These are phyloP conservation scores for Lycaena phlaeas DNA, from an alignment of 2,888 invertebrate genomes.

Conservation along the genomic window DNA sequence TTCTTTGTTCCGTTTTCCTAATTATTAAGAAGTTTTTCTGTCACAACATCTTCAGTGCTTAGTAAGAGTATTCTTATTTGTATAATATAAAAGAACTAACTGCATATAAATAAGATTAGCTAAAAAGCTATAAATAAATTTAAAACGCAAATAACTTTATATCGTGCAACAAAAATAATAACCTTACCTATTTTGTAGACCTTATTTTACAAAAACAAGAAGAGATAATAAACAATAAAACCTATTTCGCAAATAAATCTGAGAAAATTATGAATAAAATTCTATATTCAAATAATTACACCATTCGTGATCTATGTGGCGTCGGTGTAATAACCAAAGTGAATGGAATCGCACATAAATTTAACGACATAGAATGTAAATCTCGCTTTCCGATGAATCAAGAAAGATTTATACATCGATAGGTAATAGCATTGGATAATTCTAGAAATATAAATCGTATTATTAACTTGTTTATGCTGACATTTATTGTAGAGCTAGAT, in stretches of 20 bases:
- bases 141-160: too few species aligned
- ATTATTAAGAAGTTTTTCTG: too few species aligned
- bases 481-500: background rate
- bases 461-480: conserved; percentile 1
- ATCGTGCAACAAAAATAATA: too few species aligned
- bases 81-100: too few species aligned
- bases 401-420: conserved; percentile 20
- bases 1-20: too few species aligned
- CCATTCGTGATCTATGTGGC: conserved; percentile 9
- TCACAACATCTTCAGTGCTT: too few species aligned
- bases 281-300: conserved; percentile 1
- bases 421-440: background rate
- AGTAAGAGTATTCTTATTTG: too few species aligned
- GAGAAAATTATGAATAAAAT: background rate
- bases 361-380: conserved; percentile 27
- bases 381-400: conserved; percentile 22
- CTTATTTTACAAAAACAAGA: too few species aligned
- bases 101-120: too few species aligned
- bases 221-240: too few species aligned
- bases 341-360: conserved; percentile 23
- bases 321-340: conserved; percentile 17
- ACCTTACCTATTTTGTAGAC: too few species aligned
- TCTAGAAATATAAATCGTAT: conserved; percentile 1
- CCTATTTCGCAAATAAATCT: background rate
- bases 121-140: too few species aligned